Conservation (phyloP, 2,888 invertebrate species). For the Prionchulus punctatus region DNA sequence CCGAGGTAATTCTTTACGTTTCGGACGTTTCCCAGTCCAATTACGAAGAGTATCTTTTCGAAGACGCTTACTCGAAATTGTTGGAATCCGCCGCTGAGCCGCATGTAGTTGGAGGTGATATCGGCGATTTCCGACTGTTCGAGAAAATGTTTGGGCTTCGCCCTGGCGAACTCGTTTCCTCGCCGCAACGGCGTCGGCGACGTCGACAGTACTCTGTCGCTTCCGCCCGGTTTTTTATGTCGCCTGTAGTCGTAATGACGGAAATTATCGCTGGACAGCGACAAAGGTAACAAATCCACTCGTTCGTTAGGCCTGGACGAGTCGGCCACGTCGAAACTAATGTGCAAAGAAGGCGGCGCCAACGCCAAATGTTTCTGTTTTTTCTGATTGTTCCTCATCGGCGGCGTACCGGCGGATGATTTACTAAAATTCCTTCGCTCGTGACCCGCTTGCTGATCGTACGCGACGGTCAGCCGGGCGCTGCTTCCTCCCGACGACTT, state of each 20-base stretch:
- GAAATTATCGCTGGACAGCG: not conserved
- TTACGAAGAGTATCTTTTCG: too few relatives aligned
- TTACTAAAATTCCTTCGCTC: too few relatives aligned
- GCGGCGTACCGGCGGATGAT: too few relatives aligned
- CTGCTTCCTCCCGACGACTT: too few relatives aligned
- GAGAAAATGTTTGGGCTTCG: not conserved
- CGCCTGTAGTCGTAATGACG: not conserved
- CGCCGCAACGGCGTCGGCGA: not conserved
- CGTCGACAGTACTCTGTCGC: not conserved
- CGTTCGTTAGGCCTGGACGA: not conserved
- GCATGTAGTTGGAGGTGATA: constrained; percentile 22
- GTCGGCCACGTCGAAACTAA: constrained; percentile 6
- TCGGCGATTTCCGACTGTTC: constrained; percentile 8
- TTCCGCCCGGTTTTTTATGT: not conserved
- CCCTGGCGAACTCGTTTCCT: not conserved
- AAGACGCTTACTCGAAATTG: constrained; percentile 13
- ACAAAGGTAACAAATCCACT: not conserved
- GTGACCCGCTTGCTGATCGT: too few relatives aligned
- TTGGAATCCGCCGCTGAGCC: constrained; percentile 23
- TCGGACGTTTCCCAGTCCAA: too few relatives aligned
- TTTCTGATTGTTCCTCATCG: too few relatives aligned
- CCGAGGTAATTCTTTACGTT: too few relatives aligned
- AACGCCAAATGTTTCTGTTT: not conserved
- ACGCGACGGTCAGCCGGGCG: too few relatives aligned
- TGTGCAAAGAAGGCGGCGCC: constrained; percentile 7